Percentiles rank a stretch among this genome's conserved stretches.
phyloP scores from a whole-genome alignment of 2,113 vertebrate species.

The Phalacrocorax brasilianus region DNA sequence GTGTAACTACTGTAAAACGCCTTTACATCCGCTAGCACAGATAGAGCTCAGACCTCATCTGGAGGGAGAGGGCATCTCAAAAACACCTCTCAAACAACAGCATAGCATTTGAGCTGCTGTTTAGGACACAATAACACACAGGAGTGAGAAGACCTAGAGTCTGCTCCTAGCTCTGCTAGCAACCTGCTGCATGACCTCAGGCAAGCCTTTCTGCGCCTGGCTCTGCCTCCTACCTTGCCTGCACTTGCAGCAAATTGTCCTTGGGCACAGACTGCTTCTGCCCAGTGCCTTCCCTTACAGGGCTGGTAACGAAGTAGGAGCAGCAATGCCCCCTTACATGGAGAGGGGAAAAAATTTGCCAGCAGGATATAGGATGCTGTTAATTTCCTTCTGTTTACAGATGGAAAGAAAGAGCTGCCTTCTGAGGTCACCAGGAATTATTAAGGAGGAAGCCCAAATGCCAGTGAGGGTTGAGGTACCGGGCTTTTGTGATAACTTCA shows the following conservation, averaged over 20 bases:
- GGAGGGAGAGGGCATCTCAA: not conserved
- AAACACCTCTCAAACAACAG: not conserved
- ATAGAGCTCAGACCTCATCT: not conserved
- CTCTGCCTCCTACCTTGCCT: not conserved
- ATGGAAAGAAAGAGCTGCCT: not conserved
- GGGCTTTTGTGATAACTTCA: not conserved
- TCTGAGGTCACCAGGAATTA: not conserved
- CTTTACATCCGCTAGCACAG: not conserved
- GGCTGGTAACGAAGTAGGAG: not conserved
- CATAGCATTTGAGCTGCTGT: not conserved
- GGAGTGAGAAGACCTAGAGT: not conserved
- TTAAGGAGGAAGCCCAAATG: not conserved
- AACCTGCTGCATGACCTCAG: not conserved
- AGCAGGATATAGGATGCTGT: not conserved
- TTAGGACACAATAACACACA: fast-evolving
- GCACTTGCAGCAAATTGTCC: not conserved
- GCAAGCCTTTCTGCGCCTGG: not conserved
- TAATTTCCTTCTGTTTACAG: not conserved
- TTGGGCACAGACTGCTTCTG: not conserved
- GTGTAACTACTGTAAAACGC: not conserved
- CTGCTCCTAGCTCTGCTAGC: not conserved
- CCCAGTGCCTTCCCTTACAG: not conserved
- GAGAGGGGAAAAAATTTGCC: not conserved
- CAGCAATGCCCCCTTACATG: fast-evolving
- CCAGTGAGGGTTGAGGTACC: not conserved